phyloP scores from a whole-genome alignment of 2,113 vertebrate genomes.

The Speoplatyrhinus poulsoni region DNA sequence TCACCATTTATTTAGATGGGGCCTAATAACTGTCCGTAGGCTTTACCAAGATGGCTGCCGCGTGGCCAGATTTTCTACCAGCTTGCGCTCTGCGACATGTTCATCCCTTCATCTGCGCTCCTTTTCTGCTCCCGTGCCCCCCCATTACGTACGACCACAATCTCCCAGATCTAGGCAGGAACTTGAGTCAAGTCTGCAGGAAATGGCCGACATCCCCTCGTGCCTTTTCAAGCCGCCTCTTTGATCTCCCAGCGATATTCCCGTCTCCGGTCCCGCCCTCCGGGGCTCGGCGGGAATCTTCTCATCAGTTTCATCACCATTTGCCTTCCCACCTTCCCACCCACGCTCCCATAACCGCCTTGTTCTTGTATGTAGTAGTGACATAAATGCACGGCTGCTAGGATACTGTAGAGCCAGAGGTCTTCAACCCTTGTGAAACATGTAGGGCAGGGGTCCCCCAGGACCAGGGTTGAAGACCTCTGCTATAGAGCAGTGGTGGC shows the following conservation, averaged over 20 bases:
- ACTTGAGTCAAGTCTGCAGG: slow-evolving; percentile 54
- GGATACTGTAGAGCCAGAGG: too few species aligned
- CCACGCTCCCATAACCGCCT: background rate
- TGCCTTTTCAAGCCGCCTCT: slow-evolving; percentile 56
- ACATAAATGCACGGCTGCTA: background rate
- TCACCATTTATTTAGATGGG: too few species aligned
- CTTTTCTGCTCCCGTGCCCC: slow-evolving; percentile 18
- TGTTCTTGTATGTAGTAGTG: slow-evolving; percentile 2
- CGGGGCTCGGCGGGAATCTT: slow-evolving; percentile 40
- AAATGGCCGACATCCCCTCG: slow-evolving; percentile 61
- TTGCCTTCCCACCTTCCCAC: slow-evolving; percentile 13
- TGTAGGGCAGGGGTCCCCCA: too few species aligned
- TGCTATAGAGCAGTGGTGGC: too few species aligned
- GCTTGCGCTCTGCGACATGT: slow-evolving; percentile 18
- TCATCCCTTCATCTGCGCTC: slow-evolving; percentile 13
- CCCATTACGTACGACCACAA: slow-evolving; percentile 44
- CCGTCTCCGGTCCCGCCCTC: slow-evolving; percentile 15
- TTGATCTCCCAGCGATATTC: slow-evolving; percentile 48
- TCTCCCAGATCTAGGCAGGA: slow-evolving; percentile 55
- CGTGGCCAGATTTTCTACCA: slow-evolving; percentile 9
- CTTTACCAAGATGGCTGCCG: too few species aligned
- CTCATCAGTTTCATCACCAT: slow-evolving; percentile 24
- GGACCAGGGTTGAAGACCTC: too few species aligned
- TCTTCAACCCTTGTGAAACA: too few species aligned
- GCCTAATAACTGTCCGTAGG: too few species aligned